Conservation (phyloP, 2,113 vertebrate species). For the Clarias magur region DNA sequence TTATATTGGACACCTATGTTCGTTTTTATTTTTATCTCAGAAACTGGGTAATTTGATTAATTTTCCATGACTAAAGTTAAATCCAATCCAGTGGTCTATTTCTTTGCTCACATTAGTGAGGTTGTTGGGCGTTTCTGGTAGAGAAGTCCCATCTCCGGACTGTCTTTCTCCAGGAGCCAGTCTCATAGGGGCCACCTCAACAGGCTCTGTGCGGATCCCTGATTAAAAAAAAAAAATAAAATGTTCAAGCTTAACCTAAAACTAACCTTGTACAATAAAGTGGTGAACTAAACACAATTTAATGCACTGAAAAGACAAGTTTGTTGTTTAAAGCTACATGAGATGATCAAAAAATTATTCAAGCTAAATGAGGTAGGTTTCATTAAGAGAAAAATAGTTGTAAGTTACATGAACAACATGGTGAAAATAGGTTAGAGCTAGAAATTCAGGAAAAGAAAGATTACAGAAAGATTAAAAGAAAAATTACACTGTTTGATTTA, state of each 20-base stretch:
- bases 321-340: background rate
- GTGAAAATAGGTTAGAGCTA: background rate
- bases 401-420: background rate
- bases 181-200: conserved; percentile 78
- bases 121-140: conserved; percentile 93
- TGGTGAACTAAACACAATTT: background rate
- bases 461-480: background rate
- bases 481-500: background rate
- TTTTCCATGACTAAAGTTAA: background rate
- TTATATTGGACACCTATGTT: background rate
- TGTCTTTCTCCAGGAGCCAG: conserved; percentile 91
- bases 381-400: background rate
- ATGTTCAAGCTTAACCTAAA: background rate
- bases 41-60: background rate
- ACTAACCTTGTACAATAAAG: background rate
- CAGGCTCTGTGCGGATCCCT: conserved; percentile 75
- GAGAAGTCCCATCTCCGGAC: conserved; percentile 92
- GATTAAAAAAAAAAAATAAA: background rate
- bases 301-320: background rate
- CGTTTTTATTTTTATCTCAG: background rate
- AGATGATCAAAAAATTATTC: background rate
- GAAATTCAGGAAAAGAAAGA: background rate
- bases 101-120: conserved; percentile 68
- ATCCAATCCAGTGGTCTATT: background rate
- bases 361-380: background rate